phyloP scores from a whole-genome alignment of 2,888 invertebrate genomes.

The Mylabris sibirica region DNA sequence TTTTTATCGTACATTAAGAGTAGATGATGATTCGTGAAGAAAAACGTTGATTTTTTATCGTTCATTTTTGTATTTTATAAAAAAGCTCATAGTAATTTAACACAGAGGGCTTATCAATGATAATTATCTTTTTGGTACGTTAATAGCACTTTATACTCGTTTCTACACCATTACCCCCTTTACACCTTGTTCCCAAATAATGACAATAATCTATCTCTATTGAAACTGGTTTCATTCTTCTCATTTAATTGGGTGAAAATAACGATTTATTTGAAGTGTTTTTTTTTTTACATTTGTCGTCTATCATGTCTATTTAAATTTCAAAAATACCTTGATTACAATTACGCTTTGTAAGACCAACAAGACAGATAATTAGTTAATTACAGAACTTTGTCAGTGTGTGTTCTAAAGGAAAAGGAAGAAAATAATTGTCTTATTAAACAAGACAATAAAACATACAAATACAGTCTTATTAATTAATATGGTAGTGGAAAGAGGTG shows the following conservation, averaged over 20 bases:
- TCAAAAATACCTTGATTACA: neutral
- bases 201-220: constrained; percentile 29
- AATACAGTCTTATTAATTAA: neutral
- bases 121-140: constrained; percentile 34
- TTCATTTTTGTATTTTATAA: neutral
- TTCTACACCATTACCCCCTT: constrained; percentile 37
- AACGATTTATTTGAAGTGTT: constrained; percentile 17
- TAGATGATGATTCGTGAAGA: neutral
- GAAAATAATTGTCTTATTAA: neutral
- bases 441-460: neutral
- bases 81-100: constrained; percentile 27
- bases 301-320: no score
- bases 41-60: neutral
- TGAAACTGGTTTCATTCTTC: constrained; percentile 24
- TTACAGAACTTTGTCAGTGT: neutral
- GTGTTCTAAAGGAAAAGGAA: neutral
- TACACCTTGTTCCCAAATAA: constrained; percentile 32
- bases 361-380: neutral
- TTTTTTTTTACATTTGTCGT: constrained; percentile 24
- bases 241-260: neutral
- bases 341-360: neutral
- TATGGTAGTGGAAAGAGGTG: neutral
- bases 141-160: constrained; percentile 32
- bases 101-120: constrained; percentile 30
- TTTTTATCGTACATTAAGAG: no score